A percentile compares a stretch with the other conserved stretches of the same genome.
Evolutionary conservation across 2,888 invertebrate species (phyloP).

Genomic region (Anagyrus pseudococci): DNA sequence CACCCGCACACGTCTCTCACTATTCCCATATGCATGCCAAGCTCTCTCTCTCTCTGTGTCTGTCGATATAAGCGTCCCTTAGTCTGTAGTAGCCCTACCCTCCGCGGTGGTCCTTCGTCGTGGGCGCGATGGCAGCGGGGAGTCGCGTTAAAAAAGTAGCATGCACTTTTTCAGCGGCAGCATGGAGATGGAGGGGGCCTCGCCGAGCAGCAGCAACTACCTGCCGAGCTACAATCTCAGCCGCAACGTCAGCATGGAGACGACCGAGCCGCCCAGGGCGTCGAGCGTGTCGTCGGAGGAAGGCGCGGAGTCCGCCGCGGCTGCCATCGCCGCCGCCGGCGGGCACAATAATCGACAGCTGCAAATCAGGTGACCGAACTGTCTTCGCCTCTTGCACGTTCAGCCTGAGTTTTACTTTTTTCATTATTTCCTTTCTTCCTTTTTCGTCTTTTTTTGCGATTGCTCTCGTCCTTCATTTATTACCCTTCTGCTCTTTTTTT

Average conservation of each 20-base stretch:
- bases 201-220: slow-evolving; percentile 58
- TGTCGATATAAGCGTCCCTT: slow-evolving; percentile 9
- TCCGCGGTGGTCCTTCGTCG: not conserved
- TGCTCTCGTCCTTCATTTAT: not conserved
- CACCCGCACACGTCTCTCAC: slow-evolving; percentile 3
- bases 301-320: slow-evolving; percentile 50
- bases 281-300: slow-evolving; percentile 62
- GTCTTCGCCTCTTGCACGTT: slow-evolving; percentile 4
- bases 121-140: not conserved
- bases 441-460: not conserved
- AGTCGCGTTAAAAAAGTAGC: slow-evolving; percentile 17
- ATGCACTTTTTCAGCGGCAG: slow-evolving; percentile 51
- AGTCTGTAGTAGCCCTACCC: slow-evolving; percentile 17
- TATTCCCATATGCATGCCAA: not conserved
- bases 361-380: slow-evolving; percentile 52
- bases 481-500: not conserved
- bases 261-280: slow-evolving; percentile 59
- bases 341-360: slow-evolving; percentile 56
- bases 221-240: slow-evolving; percentile 57
- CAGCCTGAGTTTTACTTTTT: slow-evolving; percentile 14
- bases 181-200: slow-evolving; percentile 60
- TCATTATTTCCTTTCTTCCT: not conserved
- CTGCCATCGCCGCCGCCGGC: slow-evolving; percentile 46
- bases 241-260: slow-evolving; percentile 62
- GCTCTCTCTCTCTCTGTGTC: not conserved